Evolutionary conservation across 2,888 invertebrate genomes (phyloP).

Genomic region (Nasonovia ribisnigri): DNA sequence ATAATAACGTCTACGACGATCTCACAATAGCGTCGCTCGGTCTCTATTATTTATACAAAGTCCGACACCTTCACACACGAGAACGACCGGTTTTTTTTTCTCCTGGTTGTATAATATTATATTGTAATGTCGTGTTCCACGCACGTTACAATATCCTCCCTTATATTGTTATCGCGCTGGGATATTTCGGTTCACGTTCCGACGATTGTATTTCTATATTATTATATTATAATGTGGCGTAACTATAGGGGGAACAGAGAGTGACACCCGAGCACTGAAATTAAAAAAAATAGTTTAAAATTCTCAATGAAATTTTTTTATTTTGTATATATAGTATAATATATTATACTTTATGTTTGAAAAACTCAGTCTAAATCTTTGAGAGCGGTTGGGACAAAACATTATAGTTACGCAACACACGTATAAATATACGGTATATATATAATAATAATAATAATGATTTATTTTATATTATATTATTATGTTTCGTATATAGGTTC

Average conservation of each 20-base stretch:
- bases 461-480: neutral
- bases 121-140: neutral
- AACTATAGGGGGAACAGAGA: neutral
- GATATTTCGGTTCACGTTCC: neutral
- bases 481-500: neutral
- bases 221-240: neutral
- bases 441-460: neutral
- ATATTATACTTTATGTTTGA: neutral
- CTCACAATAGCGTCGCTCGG: neutral
- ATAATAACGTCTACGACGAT: neutral
- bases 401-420: neutral
- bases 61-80: neutral
- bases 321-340: no score
- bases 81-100: neutral
- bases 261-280: neutral
- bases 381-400: neutral
- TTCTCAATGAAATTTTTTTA: neutral
- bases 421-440: no score
- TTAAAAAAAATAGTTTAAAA: neutral
- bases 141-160: neutral
- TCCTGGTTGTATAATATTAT: neutral
- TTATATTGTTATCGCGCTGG: neutral
- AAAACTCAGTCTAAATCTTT: neutral
- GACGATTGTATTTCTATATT: neutral
- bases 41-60: neutral